Base-by-base conservation (phyloP, 2,113 vertebrate species). In the Vidua chalybeata region DNA sequence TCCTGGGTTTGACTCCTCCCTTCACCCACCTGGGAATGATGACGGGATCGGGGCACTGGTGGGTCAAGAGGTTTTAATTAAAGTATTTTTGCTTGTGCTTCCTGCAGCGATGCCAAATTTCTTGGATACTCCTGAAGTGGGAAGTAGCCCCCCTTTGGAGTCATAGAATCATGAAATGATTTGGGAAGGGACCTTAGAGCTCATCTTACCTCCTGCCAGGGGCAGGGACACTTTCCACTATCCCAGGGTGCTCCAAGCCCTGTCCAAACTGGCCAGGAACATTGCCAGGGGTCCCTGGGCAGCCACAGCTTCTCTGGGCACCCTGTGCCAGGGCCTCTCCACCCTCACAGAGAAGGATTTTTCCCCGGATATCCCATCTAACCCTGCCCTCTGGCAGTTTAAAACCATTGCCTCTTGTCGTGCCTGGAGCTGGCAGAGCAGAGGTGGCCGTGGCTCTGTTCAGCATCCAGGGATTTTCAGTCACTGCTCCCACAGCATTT, bases 1-100 rank as follows among this genome's bases (percentile, higher is more conserved):
- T 41, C 22, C 33, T 3, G 15, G 49, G 17, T 3, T 68, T 11
- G 37, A 18, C 1, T 1, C 11, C 41, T 62, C 41, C 28, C 13
- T 45, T 68, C 11, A 0, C 18, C 17, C 7, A 0, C 7, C 18
- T 27, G 35, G 87, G 49, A 56, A 2, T 13, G 21, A 19, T 14
- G 73, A 1, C 0, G 7, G 28, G 10, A 27, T 55, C 0, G 0
- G 26, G 26, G 41, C 7, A 0, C 39, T 22, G 37, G 4, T 13
- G 18, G n/a, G 35, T 37, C 41, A 13, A 4, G 52, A 27, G 48
- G 16, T 73, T 79, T 41, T 17, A 10, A 15, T 28, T 7, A 9
- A 76, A 45, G 35, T 17, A 2, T 1, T 49, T 80, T 64, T 28
- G 15, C 30, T 22, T 23, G 27, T 30, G 37, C 37, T 69, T 49